phyloP scores from a whole-genome alignment of 2,888 invertebrate species.

The Acronicta alni region DNA sequence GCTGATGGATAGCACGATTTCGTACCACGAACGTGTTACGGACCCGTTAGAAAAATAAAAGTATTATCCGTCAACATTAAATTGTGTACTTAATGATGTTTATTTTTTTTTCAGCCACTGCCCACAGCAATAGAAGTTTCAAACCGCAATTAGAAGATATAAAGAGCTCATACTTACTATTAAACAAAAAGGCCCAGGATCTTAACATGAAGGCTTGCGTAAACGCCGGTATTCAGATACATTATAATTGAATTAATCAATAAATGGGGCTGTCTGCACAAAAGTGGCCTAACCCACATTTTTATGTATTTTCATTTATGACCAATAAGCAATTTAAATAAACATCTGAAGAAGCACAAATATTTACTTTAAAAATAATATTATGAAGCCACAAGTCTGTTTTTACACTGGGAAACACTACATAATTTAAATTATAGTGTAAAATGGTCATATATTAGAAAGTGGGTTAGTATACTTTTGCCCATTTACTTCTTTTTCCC shows the following conservation, averaged over 20 bases:
- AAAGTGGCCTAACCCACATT: constrained; percentile 47
- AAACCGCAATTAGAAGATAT: constrained; percentile 82
- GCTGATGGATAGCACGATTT: no score
- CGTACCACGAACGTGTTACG: no score
- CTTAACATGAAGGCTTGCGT: constrained; percentile 39
- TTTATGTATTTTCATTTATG: constrained; percentile 43
- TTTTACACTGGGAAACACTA: no score
- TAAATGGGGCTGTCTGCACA: constrained; percentile 34
- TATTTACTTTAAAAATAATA: no score
- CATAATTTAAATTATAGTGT: no score
- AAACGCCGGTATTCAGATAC: constrained; percentile 52
- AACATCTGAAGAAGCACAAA: no score
- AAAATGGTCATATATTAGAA: no score
- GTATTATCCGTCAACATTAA: no score
- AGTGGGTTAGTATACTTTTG: constrained; percentile 40
- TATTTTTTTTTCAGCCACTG: constrained; percentile 62
- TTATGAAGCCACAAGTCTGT: no score
- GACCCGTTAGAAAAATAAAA: no score
- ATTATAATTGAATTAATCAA: constrained; percentile 25
- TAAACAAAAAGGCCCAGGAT: constrained; percentile 61
- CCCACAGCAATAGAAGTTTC: constrained; percentile 63
- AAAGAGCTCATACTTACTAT: constrained; percentile 76
- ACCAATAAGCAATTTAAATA: neutral
- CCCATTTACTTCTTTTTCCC: constrained; percentile 13
- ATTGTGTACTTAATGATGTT: constrained; percentile 4